phyloP scores from a whole-genome alignment of 2,113 vertebrate species.

The Solea senegalensis region DNA sequence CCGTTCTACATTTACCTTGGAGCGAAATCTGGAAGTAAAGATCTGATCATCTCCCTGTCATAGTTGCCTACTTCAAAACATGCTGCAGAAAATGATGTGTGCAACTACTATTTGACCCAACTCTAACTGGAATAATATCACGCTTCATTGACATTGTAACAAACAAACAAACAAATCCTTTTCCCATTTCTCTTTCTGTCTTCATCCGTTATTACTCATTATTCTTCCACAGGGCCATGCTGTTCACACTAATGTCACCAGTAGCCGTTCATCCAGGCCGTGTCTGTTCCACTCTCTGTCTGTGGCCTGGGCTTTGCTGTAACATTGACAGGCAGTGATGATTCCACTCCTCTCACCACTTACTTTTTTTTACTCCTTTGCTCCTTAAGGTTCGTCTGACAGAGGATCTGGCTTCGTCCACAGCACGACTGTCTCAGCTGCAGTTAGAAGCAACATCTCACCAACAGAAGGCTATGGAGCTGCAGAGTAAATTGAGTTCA shows the following conservation, averaged over 20 bases:
- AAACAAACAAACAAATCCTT: constrained; percentile 12
- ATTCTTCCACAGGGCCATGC: constrained; percentile 52
- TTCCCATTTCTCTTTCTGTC: constrained; percentile 9
- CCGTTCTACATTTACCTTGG: background rate
- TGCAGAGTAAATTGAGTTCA: constrained; percentile 83
- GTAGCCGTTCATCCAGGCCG: constrained; percentile 36
- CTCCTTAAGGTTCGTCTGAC: constrained; percentile 86
- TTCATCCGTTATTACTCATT: constrained; percentile 21
- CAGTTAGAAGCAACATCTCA: constrained; percentile 88
- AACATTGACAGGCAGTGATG: background rate
- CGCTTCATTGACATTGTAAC: constrained; percentile 8
- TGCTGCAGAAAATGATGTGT: background rate
- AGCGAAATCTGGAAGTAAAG: background rate
- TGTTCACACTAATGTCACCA: constrained; percentile 29
- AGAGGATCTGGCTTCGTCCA: constrained; percentile 87
- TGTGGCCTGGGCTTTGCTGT: background rate
- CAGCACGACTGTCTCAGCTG: constrained; percentile 86
- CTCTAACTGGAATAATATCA: constrained; percentile 43
- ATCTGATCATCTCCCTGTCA: background rate
- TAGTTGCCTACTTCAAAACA: background rate
- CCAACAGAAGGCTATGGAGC: constrained; percentile 86
- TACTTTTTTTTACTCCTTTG: background rate
- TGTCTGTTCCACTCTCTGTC: constrained; percentile 11
- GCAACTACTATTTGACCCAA: constrained; percentile 48
- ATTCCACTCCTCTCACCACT: background rate